Base-by-base conservation (phyloP, 1,140 invertebrate species). In the Drosophila leontia region DNA sequence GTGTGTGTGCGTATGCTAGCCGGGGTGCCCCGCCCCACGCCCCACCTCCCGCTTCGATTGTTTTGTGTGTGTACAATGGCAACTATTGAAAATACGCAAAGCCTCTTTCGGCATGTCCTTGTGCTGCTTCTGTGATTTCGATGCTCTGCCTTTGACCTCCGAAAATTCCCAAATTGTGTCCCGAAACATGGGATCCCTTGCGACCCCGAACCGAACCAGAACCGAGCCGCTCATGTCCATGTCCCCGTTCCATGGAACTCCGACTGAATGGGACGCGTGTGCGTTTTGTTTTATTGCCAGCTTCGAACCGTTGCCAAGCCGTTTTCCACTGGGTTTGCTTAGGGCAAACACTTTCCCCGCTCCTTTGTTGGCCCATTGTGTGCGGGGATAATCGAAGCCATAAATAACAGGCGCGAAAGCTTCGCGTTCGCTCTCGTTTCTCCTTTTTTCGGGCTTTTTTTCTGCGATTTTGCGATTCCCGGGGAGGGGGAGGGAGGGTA, bases 41-140 rank as follows among this genome's bases (percentile, higher is more conserved):
- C 12, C 47, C 62, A 17, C 13, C 23, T 13, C 48, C 63, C 62
- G 9, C n/a, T 48, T 35, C 76, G 82, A 80, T 80, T 86, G 82
- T 86, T 78, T 81, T 45, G 84, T 75, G 72, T 75, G 76, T 83
- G 51, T 78, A 78, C 82, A 90, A 85, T 90, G 58, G 81, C 72
- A 88, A 88, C 85, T 88, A 88, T 87, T 87, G 84, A 90, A 87
- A 87, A 87, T 87, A 90, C 85, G 84, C 63, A 87, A 87, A 87
- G 84, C 84, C 85, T 84, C 77, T 87, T 90, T 84, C 68, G 74
- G 81, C 78, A 56, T 90, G 85, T 90, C 85, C 85, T 90, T 90
- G 85, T 90, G 82, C 85, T 80, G 85, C 75, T 91, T 90, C 85
- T 85, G 81, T 90, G 86, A 90, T 90, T 90, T 82, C 78, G 65